A percentile compares a stretch with the other conserved stretches of the same genome.
Conservation (phyloP, 2,797 vertebrate genomes). For the Acanthornis magna region DNA sequence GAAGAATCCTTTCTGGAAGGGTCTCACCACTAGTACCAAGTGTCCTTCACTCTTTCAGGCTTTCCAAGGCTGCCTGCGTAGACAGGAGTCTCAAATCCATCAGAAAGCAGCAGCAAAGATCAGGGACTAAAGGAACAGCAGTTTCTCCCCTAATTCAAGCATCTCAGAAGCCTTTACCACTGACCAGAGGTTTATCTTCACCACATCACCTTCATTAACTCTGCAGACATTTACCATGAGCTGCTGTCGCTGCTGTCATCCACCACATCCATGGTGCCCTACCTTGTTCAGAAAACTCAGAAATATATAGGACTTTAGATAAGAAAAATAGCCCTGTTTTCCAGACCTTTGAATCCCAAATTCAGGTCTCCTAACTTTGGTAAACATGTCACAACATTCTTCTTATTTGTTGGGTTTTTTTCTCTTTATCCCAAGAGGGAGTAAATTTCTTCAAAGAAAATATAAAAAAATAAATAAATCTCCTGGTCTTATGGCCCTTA, state of each 20-base stretch:
- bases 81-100: neutral
- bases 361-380: neutral
- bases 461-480: neutral
- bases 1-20: neutral
- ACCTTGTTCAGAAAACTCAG: neutral
- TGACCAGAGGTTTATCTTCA: neutral
- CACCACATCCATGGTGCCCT: fast-evolving
- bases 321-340: neutral
- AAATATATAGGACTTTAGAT: too few relatives aligned
- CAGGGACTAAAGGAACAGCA: neutral
- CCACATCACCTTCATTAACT: neutral
- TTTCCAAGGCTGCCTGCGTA: neutral
- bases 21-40: neutral
- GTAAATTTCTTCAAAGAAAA: constrained; percentile 3
- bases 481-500: neutral
- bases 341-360: neutral
- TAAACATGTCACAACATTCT: neutral
- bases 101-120: neutral
- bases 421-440: neutral
- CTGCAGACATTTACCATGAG: neutral
- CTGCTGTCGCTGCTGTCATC: neutral
- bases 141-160: neutral
- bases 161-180: neutral
- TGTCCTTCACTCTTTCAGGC: neutral
- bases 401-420: neutral